Base-by-base conservation (phyloP, 2,888 invertebrate species). In the Meandrusa payeni region DNA sequence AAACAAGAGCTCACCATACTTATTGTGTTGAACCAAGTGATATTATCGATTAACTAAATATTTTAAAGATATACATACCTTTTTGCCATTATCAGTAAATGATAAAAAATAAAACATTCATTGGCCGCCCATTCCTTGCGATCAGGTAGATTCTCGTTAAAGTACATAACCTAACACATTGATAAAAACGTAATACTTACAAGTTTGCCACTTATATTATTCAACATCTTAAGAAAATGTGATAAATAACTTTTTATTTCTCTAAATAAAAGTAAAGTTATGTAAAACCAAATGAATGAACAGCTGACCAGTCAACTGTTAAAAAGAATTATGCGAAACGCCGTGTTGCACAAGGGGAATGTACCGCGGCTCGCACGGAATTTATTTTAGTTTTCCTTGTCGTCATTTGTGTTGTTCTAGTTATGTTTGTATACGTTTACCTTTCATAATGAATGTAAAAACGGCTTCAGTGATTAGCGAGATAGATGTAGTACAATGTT, bases 141-240 rank as follows among this genome's bases (percentile, higher is more conserved):
- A 41, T 36, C 23, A 24, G 27, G 13, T 10, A 9, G 4, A 19
- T 24, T 19, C 29, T 36, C n/a, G n/a, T n/a, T 10, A 15, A 24
- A 19, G 9, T 22, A 29, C 36, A 32, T 42, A 42, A 42, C 42
- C 42, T 42, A 34, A 29, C 23, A 29, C 11, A 11, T 27, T 17
- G 2, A 28, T 24, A 28, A 12, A 37, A 42, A 29, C 5, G 9
- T 36, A n/a, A n/a, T n/a, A 53, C 53, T 53, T 47, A 54, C 54
- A 27, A 46, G 38, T 49, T 51, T 54, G 2, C 41, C 20, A 47
- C 46, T 54, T 34, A 29, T 19, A 10, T 40, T 51, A 27, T 28
- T 22, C 9, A 15, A 31, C 45, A 44, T 44, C 11, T 34, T 41
- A 13, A 4, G 12, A 13, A 13, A 20, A 2, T 39, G 1, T 13